Evolutionary conservation across 2,888 invertebrate genomes (phyloP).

Genomic region (Cyrtodaria siliqua): DNA sequence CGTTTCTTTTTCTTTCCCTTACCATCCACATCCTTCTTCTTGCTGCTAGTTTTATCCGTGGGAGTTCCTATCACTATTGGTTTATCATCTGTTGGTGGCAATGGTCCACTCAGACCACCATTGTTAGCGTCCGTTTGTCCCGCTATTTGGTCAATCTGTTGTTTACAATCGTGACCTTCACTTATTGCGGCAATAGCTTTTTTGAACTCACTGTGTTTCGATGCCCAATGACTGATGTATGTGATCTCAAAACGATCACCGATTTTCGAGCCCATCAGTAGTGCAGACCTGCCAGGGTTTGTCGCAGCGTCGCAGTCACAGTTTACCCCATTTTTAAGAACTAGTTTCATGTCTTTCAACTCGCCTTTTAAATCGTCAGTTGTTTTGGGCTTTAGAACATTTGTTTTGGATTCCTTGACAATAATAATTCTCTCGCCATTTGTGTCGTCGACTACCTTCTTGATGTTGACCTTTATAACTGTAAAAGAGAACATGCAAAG

Average conservation of each 20-base stretch:
- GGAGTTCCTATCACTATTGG: background rate
- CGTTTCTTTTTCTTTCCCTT: slow-evolving; percentile 23
- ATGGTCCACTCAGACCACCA: slow-evolving; percentile 44
- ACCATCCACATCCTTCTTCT: slow-evolving; percentile 14
- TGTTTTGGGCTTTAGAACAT: slow-evolving; percentile 32
- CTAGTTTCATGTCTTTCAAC: slow-evolving; percentile 35
- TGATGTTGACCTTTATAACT: slow-evolving; percentile 54
- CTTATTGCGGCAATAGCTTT: slow-evolving; percentile 46
- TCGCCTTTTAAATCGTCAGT: slow-evolving; percentile 35
- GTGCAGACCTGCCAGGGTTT: slow-evolving; percentile 17
- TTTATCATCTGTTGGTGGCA: slow-evolving; percentile 18
- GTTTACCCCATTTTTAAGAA: slow-evolving; percentile 38
- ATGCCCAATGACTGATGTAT: slow-evolving; percentile 43
- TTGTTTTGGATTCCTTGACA: slow-evolving; percentile 12
- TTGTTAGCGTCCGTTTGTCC: slow-evolving; percentile 39
- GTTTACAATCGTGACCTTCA: slow-evolving; percentile 54
- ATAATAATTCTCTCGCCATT: slow-evolving; percentile 44
- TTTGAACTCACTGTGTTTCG: slow-evolving; percentile 47
- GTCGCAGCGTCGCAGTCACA: slow-evolving; percentile 50
- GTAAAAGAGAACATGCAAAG: slow-evolving; percentile 15
- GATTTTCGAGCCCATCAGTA: slow-evolving; percentile 49
- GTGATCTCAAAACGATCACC: slow-evolving; percentile 41
- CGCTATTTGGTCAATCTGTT: slow-evolving; percentile 47
- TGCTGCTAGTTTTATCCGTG: slow-evolving; percentile 16
- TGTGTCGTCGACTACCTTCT: slow-evolving; percentile 23